Percentiles rank a stretch among this genome's conserved stretches.
These are phyloP conservation scores for Aphrocallistes beatrix DNA, from an alignment of 37 sponge, comb jelly and placozoan genomes.

Conservation along the genomic window DNA sequence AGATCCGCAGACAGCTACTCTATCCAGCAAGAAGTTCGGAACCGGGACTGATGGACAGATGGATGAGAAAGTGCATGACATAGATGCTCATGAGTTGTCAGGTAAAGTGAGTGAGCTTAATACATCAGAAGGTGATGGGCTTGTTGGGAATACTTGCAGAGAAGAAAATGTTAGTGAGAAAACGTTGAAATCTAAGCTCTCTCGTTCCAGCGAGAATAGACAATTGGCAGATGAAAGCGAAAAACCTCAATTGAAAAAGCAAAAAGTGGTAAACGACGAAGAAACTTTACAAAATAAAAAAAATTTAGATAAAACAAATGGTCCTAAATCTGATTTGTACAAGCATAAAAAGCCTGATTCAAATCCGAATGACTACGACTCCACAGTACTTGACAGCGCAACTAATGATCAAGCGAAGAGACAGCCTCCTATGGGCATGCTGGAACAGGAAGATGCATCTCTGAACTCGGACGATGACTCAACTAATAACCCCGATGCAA, in stretches of 20 bases:
- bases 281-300: too few relatives aligned
- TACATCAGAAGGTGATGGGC: not conserved
- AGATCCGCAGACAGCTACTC: not conserved
- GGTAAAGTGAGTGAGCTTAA: not conserved
- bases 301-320: not conserved
- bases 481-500: not conserved
- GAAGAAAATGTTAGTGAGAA: not conserved
- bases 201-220: conserved; percentile 11
- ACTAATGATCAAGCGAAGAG: not conserved
- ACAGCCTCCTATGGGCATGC: not conserved
- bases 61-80: not conserved
- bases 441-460: not conserved
- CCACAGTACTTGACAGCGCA: conserved; percentile 14
- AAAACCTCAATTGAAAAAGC: conserved; percentile 12
- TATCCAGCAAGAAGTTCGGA: not conserved
- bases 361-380: not conserved
- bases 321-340: not conserved
- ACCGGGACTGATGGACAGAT: not conserved
- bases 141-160: not conserved
- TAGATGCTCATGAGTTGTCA: not conserved
- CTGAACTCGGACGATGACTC: not conserved
- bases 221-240: conserved; percentile 7
- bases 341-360: not conserved
- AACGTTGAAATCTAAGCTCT: not conserved
- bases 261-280: not conserved